Percentiles rank a stretch among this genome's conserved stretches.
Conservation (phyloP, 2,113 vertebrate genomes). For the Gymnobelideus leadbeateri region DNA sequence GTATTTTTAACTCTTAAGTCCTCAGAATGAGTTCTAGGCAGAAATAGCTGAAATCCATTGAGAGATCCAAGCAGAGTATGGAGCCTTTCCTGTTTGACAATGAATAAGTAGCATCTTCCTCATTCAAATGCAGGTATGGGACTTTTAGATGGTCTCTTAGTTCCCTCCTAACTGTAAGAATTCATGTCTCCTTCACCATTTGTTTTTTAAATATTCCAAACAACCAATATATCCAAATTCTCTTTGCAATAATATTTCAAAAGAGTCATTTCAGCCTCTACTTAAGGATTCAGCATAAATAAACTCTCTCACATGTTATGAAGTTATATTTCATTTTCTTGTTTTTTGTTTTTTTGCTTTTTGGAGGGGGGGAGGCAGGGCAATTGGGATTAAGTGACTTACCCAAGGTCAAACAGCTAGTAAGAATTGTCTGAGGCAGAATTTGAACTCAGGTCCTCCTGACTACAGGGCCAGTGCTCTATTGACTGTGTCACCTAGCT, state of each 20-base stretch:
- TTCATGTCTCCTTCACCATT: neutral
- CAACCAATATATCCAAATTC: neutral
- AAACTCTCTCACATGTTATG: neutral
- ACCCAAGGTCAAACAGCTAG: too few species aligned
- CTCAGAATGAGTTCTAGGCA: neutral
- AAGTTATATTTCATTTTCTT: neutral
- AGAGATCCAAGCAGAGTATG: neutral
- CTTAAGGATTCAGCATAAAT: neutral
- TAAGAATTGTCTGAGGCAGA: too few species aligned
- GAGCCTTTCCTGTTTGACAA: neutral
- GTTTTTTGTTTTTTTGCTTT: too few species aligned
- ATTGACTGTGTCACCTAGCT: too few species aligned
- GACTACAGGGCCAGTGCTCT: too few species aligned
- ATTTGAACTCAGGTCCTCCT: too few species aligned
- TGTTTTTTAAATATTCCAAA: neutral
- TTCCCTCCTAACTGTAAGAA: neutral
- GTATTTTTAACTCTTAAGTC: neutral
- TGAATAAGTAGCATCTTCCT: neutral
- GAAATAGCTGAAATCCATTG: neutral
- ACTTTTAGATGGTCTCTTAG: neutral
- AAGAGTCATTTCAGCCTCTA: neutral
- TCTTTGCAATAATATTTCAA: neutral
- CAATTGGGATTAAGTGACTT: too few species aligned
- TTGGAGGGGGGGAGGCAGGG: too few species aligned
- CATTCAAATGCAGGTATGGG: neutral